Percentiles rank a stretch among this genome's conserved stretches.
Conservation (phyloP, 2,888 invertebrate genomes). For the Melanotus villosus region DNA sequence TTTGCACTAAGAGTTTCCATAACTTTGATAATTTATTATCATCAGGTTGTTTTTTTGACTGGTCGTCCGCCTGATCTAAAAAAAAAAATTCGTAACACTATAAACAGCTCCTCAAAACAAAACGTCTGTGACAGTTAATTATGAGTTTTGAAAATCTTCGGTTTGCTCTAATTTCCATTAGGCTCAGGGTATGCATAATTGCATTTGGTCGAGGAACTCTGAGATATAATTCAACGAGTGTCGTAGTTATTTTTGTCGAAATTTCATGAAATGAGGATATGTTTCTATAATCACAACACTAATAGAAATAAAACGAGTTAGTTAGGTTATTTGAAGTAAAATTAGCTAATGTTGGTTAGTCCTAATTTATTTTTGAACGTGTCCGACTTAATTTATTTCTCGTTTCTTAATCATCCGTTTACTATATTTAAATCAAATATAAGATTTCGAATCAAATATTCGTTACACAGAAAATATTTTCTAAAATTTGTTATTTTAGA, state of each 20-base stretch:
- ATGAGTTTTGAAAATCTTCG: too few species aligned
- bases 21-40: constrained; percentile 20
- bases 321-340: neutral
- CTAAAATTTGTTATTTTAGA: too few species aligned
- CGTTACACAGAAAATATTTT: too few species aligned
- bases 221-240: constrained; percentile 20
- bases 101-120: neutral
- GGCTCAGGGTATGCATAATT: constrained; percentile 4
- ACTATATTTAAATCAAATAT: too few species aligned
- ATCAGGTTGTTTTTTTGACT: constrained; percentile 5
- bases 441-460: too few species aligned
- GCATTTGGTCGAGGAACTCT: constrained; percentile 2
- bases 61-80: neutral
- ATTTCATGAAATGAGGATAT: constrained; percentile 23
- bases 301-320: neutral
- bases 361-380: too few species aligned
- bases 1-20: constrained; percentile 27
- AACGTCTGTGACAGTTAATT: neutral
- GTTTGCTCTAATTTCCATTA: constrained; percentile 19
- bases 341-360: neutral
- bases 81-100: neutral
- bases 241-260: constrained; percentile 23
- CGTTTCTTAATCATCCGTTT: too few species aligned
- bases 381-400: too few species aligned
- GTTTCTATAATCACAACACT: constrained; percentile 3